Conservation (phyloP, 1,140 invertebrate species). For the Brachystomella parvula region DNA sequence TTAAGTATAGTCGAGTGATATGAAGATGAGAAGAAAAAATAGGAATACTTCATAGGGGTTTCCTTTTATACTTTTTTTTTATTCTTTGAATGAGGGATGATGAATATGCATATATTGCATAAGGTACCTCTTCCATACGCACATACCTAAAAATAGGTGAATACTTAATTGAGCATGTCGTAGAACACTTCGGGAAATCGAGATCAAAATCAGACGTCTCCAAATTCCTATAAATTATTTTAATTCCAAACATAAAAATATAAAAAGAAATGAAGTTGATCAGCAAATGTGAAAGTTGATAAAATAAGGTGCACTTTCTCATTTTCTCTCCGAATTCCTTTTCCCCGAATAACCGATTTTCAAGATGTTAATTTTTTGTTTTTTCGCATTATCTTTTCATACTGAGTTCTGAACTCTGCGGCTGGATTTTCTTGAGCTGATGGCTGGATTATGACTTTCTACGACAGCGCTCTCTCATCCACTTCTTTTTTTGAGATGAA, state of each 20-base stretch:
- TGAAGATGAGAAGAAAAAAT: neutral
- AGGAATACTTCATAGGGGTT: neutral
- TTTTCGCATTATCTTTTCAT: too few relatives aligned
- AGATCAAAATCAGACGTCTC: neutral
- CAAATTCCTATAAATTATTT: neutral
- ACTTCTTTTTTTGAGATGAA: too few relatives aligned
- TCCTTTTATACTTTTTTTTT: neutral
- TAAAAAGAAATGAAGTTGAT: neutral
- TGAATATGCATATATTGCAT: neutral
- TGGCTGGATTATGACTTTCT: too few relatives aligned
- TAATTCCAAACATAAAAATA: neutral
- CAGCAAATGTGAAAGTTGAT: neutral
- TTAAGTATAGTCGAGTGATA: too few relatives aligned
- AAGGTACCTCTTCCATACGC: neutral
- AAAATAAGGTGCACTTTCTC: neutral
- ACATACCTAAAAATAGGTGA: neutral
- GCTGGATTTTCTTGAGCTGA: too few relatives aligned
- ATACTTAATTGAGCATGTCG: constrained; percentile 5
- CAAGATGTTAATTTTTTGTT: too few relatives aligned
- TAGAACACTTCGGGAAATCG: neutral
- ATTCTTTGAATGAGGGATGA: neutral
- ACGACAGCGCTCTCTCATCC: too few relatives aligned
- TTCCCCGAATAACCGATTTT: too few relatives aligned
- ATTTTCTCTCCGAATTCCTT: neutral
- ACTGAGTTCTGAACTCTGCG: too few relatives aligned